Base-by-base conservation (phyloP, 2,113 vertebrate genomes). In the Agapornis roseicollis region DNA sequence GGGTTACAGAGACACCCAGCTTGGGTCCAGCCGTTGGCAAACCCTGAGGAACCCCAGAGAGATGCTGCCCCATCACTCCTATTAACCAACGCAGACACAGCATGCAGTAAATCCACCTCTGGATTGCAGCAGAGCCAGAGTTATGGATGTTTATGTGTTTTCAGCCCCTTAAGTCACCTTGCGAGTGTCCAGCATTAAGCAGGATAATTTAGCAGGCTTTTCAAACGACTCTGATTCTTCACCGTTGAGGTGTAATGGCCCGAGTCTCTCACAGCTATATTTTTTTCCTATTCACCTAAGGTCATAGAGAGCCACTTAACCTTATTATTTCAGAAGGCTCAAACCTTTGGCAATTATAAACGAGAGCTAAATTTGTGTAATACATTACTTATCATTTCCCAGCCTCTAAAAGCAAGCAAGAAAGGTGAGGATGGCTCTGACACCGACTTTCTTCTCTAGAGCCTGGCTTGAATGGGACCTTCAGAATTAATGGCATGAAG, bases 181-280 rank as follows among this genome's bases (percentile, higher is more conserved):
- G 91, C 1, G 3, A 90, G 90, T 20, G 56, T 17, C 86, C 61
- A 1, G 77, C 80, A 68, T 61, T 88, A 85, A 64, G 80, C 35
- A 84, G 77, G 65, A 71, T 95, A 93, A 96, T 95, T 95, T 81
- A 96, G 80, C 69, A 91, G 83, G 69, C 84, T 95, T 92, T 92
- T 63, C 80, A 89, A 88, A 71, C 0, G 1, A 74, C 73, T 86
- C 2, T 3, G 65, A 81, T 72, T 81, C 92, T 58, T 94, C 92
- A 56, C 70, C 6, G 2, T 14, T 9, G 63, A 94, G 73, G 88
- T 89, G 83, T 27, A 96, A 93, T 79, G 92, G 93, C 83, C 95
- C 16, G 23, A 92, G 91, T 88, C 90, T 56, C 80, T 76, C 83
- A 44, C 28, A 58, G 85, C 70, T 58, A 47, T 93, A 96, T 96